These are phyloP conservation scores for Rosalia funebris DNA, from an alignment of 2,888 invertebrate genomes.

Conservation along the genomic window DNA sequence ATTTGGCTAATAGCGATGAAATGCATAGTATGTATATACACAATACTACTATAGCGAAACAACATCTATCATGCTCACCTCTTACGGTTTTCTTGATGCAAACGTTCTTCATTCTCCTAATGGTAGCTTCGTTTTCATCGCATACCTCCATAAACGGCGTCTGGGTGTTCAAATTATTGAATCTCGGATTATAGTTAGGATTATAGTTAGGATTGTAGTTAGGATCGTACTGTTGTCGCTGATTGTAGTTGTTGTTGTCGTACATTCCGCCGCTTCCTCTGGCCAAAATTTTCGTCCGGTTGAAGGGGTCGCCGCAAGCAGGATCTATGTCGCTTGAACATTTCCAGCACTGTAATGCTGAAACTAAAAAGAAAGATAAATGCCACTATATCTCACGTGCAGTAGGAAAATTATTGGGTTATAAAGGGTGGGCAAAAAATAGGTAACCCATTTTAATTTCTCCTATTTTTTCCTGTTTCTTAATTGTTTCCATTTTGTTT, in stretches of 20 bases:
- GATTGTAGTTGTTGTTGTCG: constrained; percentile 39
- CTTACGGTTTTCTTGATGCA: constrained; percentile 82
- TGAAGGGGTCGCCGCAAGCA: constrained; percentile 79
- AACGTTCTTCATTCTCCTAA: constrained; percentile 64
- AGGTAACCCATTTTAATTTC: no score
- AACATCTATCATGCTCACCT: no score
- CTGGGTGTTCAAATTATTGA: constrained; percentile 27
- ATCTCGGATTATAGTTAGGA: constrained; percentile 38
- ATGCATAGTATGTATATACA: no score
- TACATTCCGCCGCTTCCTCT: constrained; percentile 32
- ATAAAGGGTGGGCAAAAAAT: no score
- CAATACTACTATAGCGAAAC: no score
- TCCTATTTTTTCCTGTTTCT: no score
- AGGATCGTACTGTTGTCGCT: constrained; percentile 53
- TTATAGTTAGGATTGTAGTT: constrained; percentile 58
- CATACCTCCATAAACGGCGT: constrained; percentile 45
- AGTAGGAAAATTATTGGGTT: no score
- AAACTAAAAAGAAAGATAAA: no score
- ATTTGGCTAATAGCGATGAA: no score
- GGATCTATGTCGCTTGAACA: constrained; percentile 79
- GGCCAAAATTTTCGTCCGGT: constrained; percentile 63
- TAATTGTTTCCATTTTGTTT: no score
- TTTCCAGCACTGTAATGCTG: constrained; percentile 78
- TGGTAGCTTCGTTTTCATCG: constrained; percentile 47
- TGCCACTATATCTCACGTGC: no score